Percentiles rank a stretch among this genome's conserved stretches.
phyloP scores from a whole-genome alignment of 1,140 invertebrate genomes.

The Drosophila sechellia region DNA sequence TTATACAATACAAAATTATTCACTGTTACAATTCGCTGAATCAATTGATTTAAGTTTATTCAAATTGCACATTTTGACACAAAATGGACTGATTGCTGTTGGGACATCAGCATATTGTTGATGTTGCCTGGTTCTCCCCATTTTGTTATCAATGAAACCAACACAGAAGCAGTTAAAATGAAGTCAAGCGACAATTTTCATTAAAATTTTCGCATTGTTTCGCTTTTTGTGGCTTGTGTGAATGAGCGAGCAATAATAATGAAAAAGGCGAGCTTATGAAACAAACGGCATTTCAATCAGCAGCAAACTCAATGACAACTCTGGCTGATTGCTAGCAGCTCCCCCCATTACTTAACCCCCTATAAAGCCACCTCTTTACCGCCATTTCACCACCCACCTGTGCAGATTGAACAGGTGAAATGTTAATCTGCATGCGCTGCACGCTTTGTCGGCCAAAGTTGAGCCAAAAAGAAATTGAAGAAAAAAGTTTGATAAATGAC shows the following conservation, averaged over 20 bases:
- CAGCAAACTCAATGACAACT: constrained; percentile 68
- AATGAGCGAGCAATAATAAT: constrained; percentile 80
- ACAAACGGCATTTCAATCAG: constrained; percentile 82
- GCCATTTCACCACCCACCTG: constrained; percentile 3
- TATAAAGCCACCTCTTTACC: not conserved
- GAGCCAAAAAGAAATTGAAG: constrained; percentile 42
- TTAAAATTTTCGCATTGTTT: constrained; percentile 82
- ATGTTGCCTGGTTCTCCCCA: not conserved
- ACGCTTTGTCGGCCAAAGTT: constrained; percentile 77
- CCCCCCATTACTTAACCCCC: not conserved
- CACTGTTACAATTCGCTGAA: no score
- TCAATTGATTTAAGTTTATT: constrained; percentile 11
- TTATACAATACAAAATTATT: no score
- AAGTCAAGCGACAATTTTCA: constrained; percentile 84
- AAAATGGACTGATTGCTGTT: constrained; percentile 22
- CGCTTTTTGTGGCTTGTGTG: constrained; percentile 66
- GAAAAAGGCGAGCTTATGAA: constrained; percentile 73
- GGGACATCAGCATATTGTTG: constrained; percentile 35
- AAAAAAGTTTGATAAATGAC: constrained; percentile 76
- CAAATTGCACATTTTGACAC: constrained; percentile 9
- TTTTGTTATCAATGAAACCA: constrained; percentile 61
- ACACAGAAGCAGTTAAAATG: constrained; percentile 66
- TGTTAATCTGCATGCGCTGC: constrained; percentile 82
- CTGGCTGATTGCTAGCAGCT: constrained; percentile 63
- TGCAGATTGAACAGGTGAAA: constrained; percentile 67